Base-by-base conservation (phyloP, 1,140 invertebrate genomes). In the Cephus cinctus region DNA sequence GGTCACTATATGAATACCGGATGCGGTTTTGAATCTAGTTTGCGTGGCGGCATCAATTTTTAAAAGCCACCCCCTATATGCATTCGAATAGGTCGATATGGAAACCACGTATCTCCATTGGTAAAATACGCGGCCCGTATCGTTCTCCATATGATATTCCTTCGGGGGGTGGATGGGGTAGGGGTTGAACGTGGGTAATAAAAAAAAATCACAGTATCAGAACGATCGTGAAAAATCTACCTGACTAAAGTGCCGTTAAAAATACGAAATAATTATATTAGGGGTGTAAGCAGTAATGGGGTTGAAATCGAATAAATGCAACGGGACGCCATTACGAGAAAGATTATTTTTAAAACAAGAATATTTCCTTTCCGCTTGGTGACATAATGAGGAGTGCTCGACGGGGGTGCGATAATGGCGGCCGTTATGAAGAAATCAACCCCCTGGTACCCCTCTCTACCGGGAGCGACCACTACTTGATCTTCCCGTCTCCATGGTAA, bases 1-100 rank as follows among this genome's bases (percentile, higher is more conserved):
- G n/a, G n/a, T n/a, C n/a, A n/a, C n/a, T n/a, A n/a, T 65, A 77
- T 77, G 75, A 77, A 77, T 77, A 75, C 75, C 27, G 72, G 58
- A 77, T 75, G 72, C 48, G 49, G 59, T 61, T 71, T 67, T 68
- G 68, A 74, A 74, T 76, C 71, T 71, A 69, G 71, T 70, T 75
- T 70, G 71, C 67, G 59, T 61, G 67, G 64, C 65, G 58, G 60
- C 70, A 75, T 77, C 69, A 77, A 77, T 76, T 75, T 76, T 76
- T 76, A 73, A 75, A 59, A 65, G 60, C 61, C 61, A 56, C 52
- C 50, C 61, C 32, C 56, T 54, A 60, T 60, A 57, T 61, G 65
- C 59, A 66, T 6, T 27, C 60, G 59, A 63, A 63, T 67, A 51
- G n/a, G 52, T 56, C 58, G 58, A 73, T 71, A 70, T 73, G 68